Conservation (phyloP, 2,888 invertebrate species). For the Sicus ferrugineus region DNA sequence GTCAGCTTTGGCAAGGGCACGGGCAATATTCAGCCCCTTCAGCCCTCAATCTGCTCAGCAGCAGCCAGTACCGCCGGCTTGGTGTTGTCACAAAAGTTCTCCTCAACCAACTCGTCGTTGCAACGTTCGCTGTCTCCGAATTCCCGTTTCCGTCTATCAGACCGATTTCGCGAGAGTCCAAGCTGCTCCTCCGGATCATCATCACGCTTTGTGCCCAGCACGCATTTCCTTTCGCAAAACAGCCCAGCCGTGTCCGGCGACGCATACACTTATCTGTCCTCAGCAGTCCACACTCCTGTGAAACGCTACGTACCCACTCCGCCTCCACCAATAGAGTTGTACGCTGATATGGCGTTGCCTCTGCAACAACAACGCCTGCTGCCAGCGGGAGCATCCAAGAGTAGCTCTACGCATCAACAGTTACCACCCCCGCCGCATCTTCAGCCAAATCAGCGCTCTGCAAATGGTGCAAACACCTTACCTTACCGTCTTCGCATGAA, state of each 20-base stretch:
- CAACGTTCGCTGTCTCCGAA: slow-evolving; percentile 60
- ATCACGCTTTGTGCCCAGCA: slow-evolving; percentile 47
- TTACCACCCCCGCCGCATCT: slow-evolving; percentile 40
- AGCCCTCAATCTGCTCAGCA: slow-evolving; percentile 33
- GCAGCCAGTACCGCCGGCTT: not conserved
- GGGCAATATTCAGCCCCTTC: slow-evolving; percentile 28
- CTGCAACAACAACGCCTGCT: slow-evolving; percentile 33
- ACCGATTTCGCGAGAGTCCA: slow-evolving; percentile 56
- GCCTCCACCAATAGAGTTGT: slow-evolving; percentile 58
- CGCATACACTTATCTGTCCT: slow-evolving; percentile 59
- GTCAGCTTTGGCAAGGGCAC: slow-evolving; percentile 34
- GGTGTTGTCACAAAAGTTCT: slow-evolving; percentile 22
- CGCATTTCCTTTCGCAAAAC: slow-evolving; percentile 52
- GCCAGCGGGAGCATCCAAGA: slow-evolving; percentile 32
- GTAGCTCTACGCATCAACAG: slow-evolving; percentile 33
- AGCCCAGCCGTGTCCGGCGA: slow-evolving; percentile 57
- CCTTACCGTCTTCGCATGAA: slow-evolving; percentile 60
- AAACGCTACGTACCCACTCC: slow-evolving; percentile 64
- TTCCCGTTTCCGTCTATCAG: slow-evolving; percentile 57
- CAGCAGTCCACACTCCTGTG: slow-evolving; percentile 64
- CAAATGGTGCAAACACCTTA: slow-evolving; percentile 43
- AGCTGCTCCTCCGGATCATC: slow-evolving; percentile 36
- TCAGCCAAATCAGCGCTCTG: slow-evolving; percentile 31
- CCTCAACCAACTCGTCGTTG: slow-evolving; percentile 31
- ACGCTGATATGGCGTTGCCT: slow-evolving; percentile 42